A percentile compares a stretch with the other conserved stretches of the same genome.
Conservation (phyloP, 2,797 vertebrate genomes). For the Phrynocephalus vlangalii region DNA sequence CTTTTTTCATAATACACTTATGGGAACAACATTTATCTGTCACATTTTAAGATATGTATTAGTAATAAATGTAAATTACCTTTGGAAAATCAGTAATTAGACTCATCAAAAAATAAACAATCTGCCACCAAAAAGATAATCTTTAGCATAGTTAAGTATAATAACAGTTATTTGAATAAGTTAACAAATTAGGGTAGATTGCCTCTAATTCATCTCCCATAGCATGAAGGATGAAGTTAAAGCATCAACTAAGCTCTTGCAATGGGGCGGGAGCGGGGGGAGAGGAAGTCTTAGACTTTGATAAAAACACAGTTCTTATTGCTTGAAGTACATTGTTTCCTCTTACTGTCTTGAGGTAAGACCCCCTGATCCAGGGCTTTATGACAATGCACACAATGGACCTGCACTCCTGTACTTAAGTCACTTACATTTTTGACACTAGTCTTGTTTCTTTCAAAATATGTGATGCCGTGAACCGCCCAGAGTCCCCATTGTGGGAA, state of each 20-base stretch:
- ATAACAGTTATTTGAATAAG: slow-evolving; percentile 88
- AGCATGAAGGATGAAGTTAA: slow-evolving; percentile 86
- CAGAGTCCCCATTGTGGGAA: no score
- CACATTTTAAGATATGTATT: slow-evolving; percentile 87
- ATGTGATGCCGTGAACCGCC: no score
- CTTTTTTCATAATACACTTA: slow-evolving; percentile 86
- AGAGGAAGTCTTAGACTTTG: slow-evolving; percentile 64
- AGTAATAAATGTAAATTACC: slow-evolving; percentile 88
- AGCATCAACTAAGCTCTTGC: slow-evolving; percentile 69
- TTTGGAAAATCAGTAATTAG: slow-evolving; percentile 88
- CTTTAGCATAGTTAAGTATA: slow-evolving; percentile 87
- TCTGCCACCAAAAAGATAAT: slow-evolving; percentile 88
- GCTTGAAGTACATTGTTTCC: slow-evolving; percentile 63
- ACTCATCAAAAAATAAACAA: slow-evolving; percentile 88
- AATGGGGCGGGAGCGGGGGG: slow-evolving; percentile 48
- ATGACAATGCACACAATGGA: background rate
- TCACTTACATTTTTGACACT: background rate
- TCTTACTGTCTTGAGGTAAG: slow-evolving; percentile 69
- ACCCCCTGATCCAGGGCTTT: slow-evolving; percentile 65
- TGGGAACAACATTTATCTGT: slow-evolving; percentile 86
- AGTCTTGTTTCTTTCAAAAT: background rate
- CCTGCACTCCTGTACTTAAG: background rate
- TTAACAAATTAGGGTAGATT: slow-evolving; percentile 88
- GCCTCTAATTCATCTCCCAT: slow-evolving; percentile 86
- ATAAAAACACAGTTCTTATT: slow-evolving; percentile 51